phyloP scores from a whole-genome alignment of 2,888 invertebrate genomes.

The Amorpha juglandis region DNA sequence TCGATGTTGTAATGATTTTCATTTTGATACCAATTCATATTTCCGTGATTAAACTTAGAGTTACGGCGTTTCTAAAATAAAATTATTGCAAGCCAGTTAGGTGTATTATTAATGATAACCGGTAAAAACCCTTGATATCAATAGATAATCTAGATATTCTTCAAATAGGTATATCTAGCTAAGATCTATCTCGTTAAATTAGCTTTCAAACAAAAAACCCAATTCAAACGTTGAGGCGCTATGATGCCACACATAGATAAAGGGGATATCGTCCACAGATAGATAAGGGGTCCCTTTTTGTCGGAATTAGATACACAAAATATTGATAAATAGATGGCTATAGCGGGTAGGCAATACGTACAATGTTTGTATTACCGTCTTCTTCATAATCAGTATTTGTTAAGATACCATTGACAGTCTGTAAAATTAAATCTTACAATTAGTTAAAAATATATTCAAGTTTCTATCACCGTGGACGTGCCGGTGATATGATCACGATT shows the following conservation, averaged over 20 bases:
- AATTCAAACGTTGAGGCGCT: no score
- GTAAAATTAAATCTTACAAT: background rate
- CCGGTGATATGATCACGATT: background rate
- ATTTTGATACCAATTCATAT: conserved; percentile 2
- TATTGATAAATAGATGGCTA: background rate
- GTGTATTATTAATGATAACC: background rate
- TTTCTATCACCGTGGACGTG: background rate
- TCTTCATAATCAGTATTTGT: conserved; percentile 21
- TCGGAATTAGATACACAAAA: no score
- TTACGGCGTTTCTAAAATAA: conserved; percentile 4
- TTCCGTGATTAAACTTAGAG: background rate
- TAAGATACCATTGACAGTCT: conserved; percentile 9
- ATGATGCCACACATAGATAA: no score
- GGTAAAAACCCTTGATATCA: no score
- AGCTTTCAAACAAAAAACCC: no score
- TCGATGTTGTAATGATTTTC: background rate
- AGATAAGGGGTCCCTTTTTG: no score
- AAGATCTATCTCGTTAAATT: no score
- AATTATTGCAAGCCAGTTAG: background rate
- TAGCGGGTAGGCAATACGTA: background rate
- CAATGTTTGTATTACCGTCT: conserved; percentile 1
- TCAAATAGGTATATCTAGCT: no score
- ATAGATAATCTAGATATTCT: no score
- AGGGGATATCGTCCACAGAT: no score
- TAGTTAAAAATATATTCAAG: background rate